A percentile compares a stretch with the other conserved stretches of the same genome.
Conservation (phyloP, 2,888 invertebrate genomes). For the Pheosia tremula region DNA sequence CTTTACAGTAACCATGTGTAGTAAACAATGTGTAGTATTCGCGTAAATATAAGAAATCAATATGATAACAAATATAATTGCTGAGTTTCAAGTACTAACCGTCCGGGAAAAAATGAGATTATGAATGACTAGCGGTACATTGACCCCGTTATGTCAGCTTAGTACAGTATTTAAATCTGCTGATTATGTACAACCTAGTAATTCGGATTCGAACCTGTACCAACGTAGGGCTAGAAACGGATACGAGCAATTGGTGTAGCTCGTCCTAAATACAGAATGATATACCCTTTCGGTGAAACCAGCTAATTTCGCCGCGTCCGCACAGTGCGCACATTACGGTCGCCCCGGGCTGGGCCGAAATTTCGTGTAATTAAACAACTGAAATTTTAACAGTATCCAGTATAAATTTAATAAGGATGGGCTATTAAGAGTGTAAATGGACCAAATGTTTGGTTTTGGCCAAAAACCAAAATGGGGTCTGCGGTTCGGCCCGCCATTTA, state of each 20-base stretch:
- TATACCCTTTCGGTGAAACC: slow-evolving; percentile 55
- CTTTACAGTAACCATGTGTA: too few relatives aligned
- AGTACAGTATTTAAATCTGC: too few relatives aligned
- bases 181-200: too few relatives aligned
- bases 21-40: too few relatives aligned
- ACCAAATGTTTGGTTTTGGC: slow-evolving; percentile 76
- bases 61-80: too few relatives aligned
- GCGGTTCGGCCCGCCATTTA: slow-evolving; percentile 52
- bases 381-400: slow-evolving; percentile 79
- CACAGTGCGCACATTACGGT: slow-evolving; percentile 67
- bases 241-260: slow-evolving; percentile 34
- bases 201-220: too few relatives aligned
- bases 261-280: slow-evolving; percentile 49
- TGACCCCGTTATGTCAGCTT: too few relatives aligned
- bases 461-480: slow-evolving; percentile 76
- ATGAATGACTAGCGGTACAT: too few relatives aligned
- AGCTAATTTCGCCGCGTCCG: slow-evolving; percentile 65
- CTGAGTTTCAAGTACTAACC: too few relatives aligned
- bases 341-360: slow-evolving; percentile 69
- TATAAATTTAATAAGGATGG: slow-evolving; percentile 82
- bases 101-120: too few relatives aligned
- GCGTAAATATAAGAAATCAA: too few relatives aligned
- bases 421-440: slow-evolving; percentile 74
- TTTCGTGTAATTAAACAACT: slow-evolving; percentile 80
- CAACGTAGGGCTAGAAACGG: not conserved